Evolutionary conservation across 2,113 vertebrate genomes (phyloP), one percentile per base, ranked within the genome.

Genomic region (Boleophthalmus pectinirostris): DNA sequence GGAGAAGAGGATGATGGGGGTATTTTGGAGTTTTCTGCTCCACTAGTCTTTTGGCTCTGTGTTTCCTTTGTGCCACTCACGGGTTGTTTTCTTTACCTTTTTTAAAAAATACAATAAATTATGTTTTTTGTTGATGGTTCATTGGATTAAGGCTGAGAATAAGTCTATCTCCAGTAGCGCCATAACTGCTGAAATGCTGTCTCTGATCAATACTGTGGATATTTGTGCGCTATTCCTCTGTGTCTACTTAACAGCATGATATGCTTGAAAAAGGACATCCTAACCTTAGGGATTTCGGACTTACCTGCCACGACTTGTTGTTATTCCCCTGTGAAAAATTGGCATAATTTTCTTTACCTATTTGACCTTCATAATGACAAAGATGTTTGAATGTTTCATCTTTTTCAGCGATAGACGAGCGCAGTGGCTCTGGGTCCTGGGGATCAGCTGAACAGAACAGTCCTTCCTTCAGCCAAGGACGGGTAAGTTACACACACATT

Each of bases 381-480:
- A 33, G 46, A 77, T 73, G 18, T 88, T 49, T 87, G 56, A 25
- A 89, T 81, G 79, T 82, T 84, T 80, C 77, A 35, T 83, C 29
- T 77, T 75, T 53, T 79, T 7, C 78, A 96, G 95, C 95, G 82
- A 87, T 98, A 78, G 98, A 98, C 72, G 98, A 98, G 83, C 95
- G 98, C 69, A 92, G 93, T 0, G 89, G 93, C 82, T 94, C 97
- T 7, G 96, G 96, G 79, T 95, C 97, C 84, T 99, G 98, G 98
- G 95, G 92, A 71, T 73, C 94, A 0, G 90, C 93, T 77, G 97
- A 98, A 89, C 98, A 99, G 92, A 96, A 94, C 91, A 97, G 94
- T 85, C 94, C 97, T 68, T 94, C 97, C 0, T 99, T 98, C 75
- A 96, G 95, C 91, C 96, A 98, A 88, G 92, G 94, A 88, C 93